Base-by-base conservation (phyloP, 2,113 vertebrate species). In the Aleadryas rufinucha region DNA sequence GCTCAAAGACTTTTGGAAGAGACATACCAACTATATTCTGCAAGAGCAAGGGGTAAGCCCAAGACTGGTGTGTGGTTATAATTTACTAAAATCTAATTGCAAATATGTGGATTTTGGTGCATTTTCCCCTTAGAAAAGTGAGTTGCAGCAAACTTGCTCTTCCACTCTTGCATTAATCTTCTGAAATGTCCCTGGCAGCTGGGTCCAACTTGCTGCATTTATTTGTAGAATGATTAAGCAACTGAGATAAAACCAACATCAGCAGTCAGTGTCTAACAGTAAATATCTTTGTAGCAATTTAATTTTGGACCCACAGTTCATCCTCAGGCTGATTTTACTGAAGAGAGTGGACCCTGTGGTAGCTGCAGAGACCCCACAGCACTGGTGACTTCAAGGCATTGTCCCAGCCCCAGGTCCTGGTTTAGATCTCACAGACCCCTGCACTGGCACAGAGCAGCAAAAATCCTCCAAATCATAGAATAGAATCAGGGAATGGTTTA, bases 1-100 rank as follows among this genome's bases (percentile, higher is more conserved):
- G 39, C 44, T 47, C 45, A 52, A 82, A 86, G 71, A 66, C 42
- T 87, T 90, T 70, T 81, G 47, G 60, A 70, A 90, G 84, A 74
- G 7, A 15, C 8, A 30, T 18, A 41, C 4, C 11, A 72, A 16
- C 1, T 21, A 5, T 28, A 35, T 44, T 56, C 33, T 53, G 66
- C 0, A 7, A 41, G n/a, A 79, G 28, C 18, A 22, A 79, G 24
- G 54, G 11, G 16, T 52, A 81, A 61, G 8, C 19, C 54, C 47
- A 45, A 49, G 30, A 16, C 23, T 56, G 27, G 33, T 1, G 6
- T 70, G 59, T 77, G n/a, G 47, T 57, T 52, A 31, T 15, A 63
- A 7, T 57, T 83, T 64, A 39, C 30, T 41, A 35, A 63, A 89
- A 44, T 50, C 18, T 68, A 39, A 30, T 24, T 35, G 50, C 16